Evolutionary conservation across 1,140 invertebrate genomes (phyloP), one percentile per base, ranked within the genome.

Genomic region (Brachionus asplanchnoidis): DNA sequence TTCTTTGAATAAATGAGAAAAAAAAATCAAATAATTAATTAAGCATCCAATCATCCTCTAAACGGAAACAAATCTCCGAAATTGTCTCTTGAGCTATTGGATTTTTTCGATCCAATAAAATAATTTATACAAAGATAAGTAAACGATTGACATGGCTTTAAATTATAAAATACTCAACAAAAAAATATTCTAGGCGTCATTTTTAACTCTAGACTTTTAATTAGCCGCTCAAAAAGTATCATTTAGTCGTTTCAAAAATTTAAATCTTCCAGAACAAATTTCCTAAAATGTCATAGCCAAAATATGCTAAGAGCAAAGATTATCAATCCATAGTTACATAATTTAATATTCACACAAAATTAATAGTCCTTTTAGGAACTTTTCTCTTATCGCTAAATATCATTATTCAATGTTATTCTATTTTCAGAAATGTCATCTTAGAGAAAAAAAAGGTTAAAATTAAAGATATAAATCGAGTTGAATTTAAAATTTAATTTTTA

Each of bases 311-410:
- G 73, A 77, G 73, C 73, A 77, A 77, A 77, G 73, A 77, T 77
- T 77, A 77, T 28, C 44, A 77, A 77, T 23, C 26, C 5, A 28
- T 73, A 42, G 32, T 50, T 77, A 46, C 17, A 36, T 50, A 26
- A 26, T 77, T 77, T 26, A 26, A 77, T 28, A 46, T 77, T 26
- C 46, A 77, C 46, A 26, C 20, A 46, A 77, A 50, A 36, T 77
- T 77, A 77, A 77, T 77, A 77, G 73, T 77, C 73, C 73, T 50
- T 77, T 73, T 42, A 73, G 68, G 11, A 73, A 73, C 32, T 42
- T 40, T 36, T 73, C 40, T 73, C 40, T 73, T 42, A 40, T 73
- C 68, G 53, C 53, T 60, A 73, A 73, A 73, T 73, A 73, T 42
- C 68, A 73, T 73, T 73, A 73, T 42, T 73, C 68, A 73, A 73